Percentiles rank a stretch among this genome's conserved stretches.
These are phyloP conservation scores for Saccostrea cuccullata DNA, from an alignment of 1,140 invertebrate species.

Conservation along the genomic window DNA sequence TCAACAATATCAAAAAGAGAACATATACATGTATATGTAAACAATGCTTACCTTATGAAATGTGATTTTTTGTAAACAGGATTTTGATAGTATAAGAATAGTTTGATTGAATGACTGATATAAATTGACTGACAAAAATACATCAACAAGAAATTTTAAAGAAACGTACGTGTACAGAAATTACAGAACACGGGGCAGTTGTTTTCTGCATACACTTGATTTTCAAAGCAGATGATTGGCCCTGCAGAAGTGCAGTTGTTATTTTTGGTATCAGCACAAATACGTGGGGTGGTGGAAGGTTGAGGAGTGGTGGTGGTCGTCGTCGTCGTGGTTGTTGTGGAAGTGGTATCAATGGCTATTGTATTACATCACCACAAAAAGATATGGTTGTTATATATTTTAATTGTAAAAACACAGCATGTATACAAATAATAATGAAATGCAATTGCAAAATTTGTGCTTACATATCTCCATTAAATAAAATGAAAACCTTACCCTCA, in stretches of 20 bases:
- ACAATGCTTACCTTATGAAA: too few species aligned
- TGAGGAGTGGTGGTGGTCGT: background rate
- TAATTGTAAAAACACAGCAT: background rate
- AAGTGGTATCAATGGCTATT: background rate
- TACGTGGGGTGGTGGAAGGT: background rate
- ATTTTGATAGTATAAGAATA: too few species aligned
- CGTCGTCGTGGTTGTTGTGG: background rate
- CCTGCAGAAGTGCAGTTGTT: background rate
- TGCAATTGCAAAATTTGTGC: too few species aligned
- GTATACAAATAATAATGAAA: background rate
- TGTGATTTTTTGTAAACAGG: too few species aligned
- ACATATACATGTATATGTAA: too few species aligned
- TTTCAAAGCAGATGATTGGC: background rate
- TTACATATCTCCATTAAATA: background rate
- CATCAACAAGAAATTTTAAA: too few species aligned
- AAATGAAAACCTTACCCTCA: background rate
- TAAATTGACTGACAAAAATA: too few species aligned
- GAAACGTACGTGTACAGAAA: constrained; percentile 3
- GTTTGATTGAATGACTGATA: too few species aligned
- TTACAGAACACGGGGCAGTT: background rate
- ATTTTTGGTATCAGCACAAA: background rate
- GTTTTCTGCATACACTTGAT: background rate
- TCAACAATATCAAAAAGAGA: too few species aligned
- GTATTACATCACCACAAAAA: background rate
- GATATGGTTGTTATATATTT: background rate